These are phyloP conservation scores for Gryllus bimaculatus DNA, from an alignment of 1,140 invertebrate species.

Conservation along the genomic window DNA sequence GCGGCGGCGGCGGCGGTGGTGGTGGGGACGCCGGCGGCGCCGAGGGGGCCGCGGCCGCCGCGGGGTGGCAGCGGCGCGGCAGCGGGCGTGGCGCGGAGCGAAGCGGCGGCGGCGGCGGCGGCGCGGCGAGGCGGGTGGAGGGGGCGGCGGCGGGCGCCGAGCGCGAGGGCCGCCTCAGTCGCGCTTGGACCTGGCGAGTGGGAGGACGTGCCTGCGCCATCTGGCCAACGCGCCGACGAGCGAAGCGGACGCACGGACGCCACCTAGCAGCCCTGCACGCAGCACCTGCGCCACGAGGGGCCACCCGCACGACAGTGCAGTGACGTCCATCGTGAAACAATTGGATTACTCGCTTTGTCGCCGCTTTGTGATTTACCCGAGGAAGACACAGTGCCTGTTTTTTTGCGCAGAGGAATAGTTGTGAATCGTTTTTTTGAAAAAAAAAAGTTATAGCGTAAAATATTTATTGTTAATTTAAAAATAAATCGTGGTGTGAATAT, in stretches of 20 bases:
- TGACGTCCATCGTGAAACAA: background rate
- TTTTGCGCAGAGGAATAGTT: background rate
- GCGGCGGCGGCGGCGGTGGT: background rate
- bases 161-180: background rate
- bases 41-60: background rate
- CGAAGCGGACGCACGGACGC: too few species aligned
- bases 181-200: conserved; percentile 6
- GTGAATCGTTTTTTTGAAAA: background rate
- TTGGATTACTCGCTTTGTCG: background rate
- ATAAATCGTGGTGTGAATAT: background rate
- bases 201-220: background rate
- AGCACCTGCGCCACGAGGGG: background rate
- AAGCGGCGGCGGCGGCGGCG: conserved; percentile 10
- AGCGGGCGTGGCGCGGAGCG: background rate
- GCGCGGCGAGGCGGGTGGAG: background rate
- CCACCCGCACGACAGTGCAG: background rate
- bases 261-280: too few species aligned
- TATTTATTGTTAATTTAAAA: background rate
- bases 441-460: background rate
- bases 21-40: background rate
- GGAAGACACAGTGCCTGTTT: background rate
- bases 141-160: background rate
- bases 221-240: background rate
- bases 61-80: conserved; percentile 1
- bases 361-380: background rate